Base-by-base conservation (phyloP, 2,797 vertebrate genomes). In the Phoeniculus purpureus region DNA sequence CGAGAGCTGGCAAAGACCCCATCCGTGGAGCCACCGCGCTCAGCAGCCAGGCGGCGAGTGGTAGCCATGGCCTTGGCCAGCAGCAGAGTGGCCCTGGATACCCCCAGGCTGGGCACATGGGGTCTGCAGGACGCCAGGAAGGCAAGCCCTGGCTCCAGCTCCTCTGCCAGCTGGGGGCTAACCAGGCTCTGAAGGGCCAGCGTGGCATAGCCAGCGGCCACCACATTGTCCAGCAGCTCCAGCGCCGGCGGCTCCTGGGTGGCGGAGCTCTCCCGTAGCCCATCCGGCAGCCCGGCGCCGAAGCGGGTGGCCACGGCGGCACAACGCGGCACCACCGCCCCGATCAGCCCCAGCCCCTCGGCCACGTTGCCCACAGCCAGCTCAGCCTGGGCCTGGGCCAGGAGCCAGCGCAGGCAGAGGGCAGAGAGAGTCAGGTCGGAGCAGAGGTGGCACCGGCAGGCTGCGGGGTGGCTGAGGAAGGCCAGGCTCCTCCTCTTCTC, bases 401-500 rank as follows among this genome's bases (percentile, higher is more conserved):
- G 93, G 2, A 98, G 97, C 99, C 99, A 99, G 73, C 95, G 98
- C 37, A 98, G 97, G 67, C 98, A 98, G 75, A 98, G 95, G 0
- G 95, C 97, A 0, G 98, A 98, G 75, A 99, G 96, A 10, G 93
- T 75, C 19, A 97, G 97, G 73, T 98, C 98, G 2, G 97, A 97
- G 96, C 99, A 99, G 70, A 99, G 98, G 3, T 92, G 79, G 87
- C 98, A 99, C 12, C 31, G 71, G 82, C 99, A 99, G 52, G 87
- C n/a, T 0, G 96, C 15, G 0, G 79, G 56, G 67, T 99, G 99
- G 3, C 86, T 85, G 74, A 99, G 96, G 56, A 98, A 98, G 60
- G 96, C 87, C 10, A 98, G 97, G 62, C 87, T 97, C 48, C 94
- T 96, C 51, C 77, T 97, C 43, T 95, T 96, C 60, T 93, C 92